Evolutionary conservation across 2,888 invertebrate genomes (phyloP).

Genomic region (Trichopria drosophilae): DNA sequence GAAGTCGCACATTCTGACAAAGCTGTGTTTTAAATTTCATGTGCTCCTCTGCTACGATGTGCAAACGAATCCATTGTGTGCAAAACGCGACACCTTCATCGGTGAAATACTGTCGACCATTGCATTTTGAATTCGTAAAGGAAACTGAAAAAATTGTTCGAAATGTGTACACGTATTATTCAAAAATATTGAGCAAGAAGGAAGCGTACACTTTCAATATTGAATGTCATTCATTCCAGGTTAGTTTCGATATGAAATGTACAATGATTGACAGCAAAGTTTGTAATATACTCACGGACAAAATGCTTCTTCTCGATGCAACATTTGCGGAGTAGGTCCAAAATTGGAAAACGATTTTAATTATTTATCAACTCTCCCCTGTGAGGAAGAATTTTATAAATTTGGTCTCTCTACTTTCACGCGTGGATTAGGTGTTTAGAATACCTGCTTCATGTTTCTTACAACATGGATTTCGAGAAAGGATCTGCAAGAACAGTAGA

Average conservation of each 20-base stretch:
- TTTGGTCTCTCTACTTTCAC: too few species aligned
- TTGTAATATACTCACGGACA: conserved; percentile 1
- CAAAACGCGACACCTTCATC: conserved; percentile 2
- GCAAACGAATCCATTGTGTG: background rate
- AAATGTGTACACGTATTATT: background rate
- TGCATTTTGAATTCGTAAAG: background rate
- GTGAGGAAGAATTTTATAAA: too few species aligned
- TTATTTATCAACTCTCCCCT: too few species aligned
- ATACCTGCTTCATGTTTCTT: too few species aligned
- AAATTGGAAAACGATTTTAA: background rate
- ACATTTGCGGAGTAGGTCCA: background rate
- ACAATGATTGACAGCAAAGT: too few species aligned
- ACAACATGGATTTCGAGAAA: too few species aligned
- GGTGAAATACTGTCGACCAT: background rate
- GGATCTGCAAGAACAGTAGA: too few species aligned
- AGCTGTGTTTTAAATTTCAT: background rate
- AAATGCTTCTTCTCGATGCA: too few species aligned
- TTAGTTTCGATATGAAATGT: too few species aligned
- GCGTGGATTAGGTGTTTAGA: too few species aligned
- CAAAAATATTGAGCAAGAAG: background rate
- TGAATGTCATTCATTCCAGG: background rate
- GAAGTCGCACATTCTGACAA: background rate
- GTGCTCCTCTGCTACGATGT: too few species aligned
- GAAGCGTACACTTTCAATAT: background rate
- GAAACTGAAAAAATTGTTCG: too few species aligned